phyloP scores from a whole-genome alignment of 2,888 invertebrate genomes.

The Brachypalpus laphriformis region DNA sequence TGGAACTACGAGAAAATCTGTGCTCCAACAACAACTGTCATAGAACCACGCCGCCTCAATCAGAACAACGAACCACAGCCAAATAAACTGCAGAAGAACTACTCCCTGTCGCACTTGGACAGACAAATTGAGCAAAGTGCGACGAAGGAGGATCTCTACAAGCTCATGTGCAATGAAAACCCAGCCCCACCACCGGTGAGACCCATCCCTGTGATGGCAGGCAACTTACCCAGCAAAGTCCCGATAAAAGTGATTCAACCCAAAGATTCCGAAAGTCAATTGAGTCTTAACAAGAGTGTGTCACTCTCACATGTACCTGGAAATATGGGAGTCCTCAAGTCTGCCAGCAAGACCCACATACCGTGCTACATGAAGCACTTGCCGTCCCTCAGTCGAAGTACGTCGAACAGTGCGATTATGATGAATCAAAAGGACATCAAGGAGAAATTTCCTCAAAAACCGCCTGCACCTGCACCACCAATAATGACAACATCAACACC shows the following conservation, averaged over 20 bases:
- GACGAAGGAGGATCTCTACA: conserved; percentile 82
- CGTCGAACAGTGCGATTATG: conserved; percentile 81
- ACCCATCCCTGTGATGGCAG: conserved; percentile 1
- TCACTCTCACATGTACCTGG: conserved; percentile 81
- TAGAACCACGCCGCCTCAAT: background rate
- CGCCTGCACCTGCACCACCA: conserved; percentile 51
- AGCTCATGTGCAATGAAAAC: conserved; percentile 81
- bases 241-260: conserved; percentile 76
- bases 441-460: conserved; percentile 67
- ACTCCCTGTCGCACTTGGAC: conserved; percentile 82
- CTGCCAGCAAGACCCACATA: conserved; percentile 81
- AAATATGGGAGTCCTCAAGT: conserved; percentile 75
- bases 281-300: conserved; percentile 80
- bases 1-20: conserved; percentile 83
- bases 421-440: conserved; percentile 66
- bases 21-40: conserved; percentile 66
- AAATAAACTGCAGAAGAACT: conserved; percentile 80
- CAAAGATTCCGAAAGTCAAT: conserved; percentile 47
- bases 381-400: conserved; percentile 81
- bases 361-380: conserved; percentile 82
- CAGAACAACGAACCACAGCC: conserved; percentile 77
- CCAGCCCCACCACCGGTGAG: conserved; percentile 55
- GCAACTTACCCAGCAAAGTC: conserved; percentile 77
- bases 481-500: conserved; percentile 57
- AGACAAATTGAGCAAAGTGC: conserved; percentile 81